These are phyloP conservation scores for Caenorhabditis elegans DNA, from an alignment of 1,140 invertebrate genomes.

Conservation along the genomic window WBcel235 BX284604.4:13322501-13323000, in stretches of 20 bases:
- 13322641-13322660: neutral
- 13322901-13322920: too few relatives aligned
- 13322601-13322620: neutral
- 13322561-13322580: conserved; percentile 12
- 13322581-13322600: neutral
- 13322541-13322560: neutral
- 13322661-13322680: conserved; percentile 13
- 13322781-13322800: neutral
- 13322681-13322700: conserved; percentile 1
- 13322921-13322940: too few relatives aligned
- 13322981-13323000: too few relatives aligned
- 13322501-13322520: neutral
- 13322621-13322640: conserved; percentile 26
- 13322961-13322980: too few relatives aligned
- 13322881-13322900: too few relatives aligned
- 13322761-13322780: neutral
- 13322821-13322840: too few relatives aligned
- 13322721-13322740: neutral
- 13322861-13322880: too few relatives aligned
- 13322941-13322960: too few relatives aligned
- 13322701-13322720: conserved; percentile 33
- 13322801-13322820: neutral
- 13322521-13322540: neutral
- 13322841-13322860: too few relatives aligned
- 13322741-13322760: neutral